Percentiles rank a stretch among this genome's conserved stretches.
These are phyloP conservation scores for Actinernus sp. DNA, from an alignment of 92 coral and sea anemone species.

Conservation along the genomic window DNA sequence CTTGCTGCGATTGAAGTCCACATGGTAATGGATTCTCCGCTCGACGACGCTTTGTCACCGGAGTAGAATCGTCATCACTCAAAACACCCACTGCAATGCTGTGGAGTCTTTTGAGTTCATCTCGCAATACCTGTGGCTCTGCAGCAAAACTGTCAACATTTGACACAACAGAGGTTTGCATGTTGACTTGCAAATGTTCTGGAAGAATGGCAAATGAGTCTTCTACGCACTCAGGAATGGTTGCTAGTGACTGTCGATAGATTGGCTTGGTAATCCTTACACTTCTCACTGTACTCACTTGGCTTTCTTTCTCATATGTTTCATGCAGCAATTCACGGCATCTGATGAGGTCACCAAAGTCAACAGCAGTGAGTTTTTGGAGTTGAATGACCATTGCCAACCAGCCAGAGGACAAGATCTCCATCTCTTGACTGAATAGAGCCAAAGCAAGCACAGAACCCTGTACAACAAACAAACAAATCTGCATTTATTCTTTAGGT, in stretches of 20 bases:
- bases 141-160: slow-evolving; percentile 22
- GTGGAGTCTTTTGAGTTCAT: slow-evolving; percentile 73
- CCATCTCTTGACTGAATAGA: slow-evolving; percentile 88
- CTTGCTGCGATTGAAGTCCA: slow-evolving; percentile 52
- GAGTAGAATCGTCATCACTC: slow-evolving; percentile 57
- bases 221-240: slow-evolving; percentile 70
- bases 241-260: slow-evolving; percentile 57
- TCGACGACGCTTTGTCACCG: slow-evolving; percentile 53
- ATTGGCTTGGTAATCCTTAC: slow-evolving; percentile 14
- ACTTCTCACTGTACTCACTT: slow-evolving; percentile 12
- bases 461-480: slow-evolving; percentile 57
- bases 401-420: slow-evolving; percentile 73
- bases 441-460: slow-evolving; percentile 96
- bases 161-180: slow-evolving; percentile 28
- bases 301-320: slow-evolving; percentile 13
- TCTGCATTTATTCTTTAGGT: too few species aligned
- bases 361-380: slow-evolving; percentile 64
- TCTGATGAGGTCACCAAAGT: slow-evolving; percentile 66
- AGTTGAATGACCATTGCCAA: slow-evolving; percentile 54
- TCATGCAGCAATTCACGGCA: slow-evolving; percentile 65
- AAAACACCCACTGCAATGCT: slow-evolving; percentile 58
- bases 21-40: slow-evolving; percentile 59
- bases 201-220: slow-evolving; percentile 44
- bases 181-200: slow-evolving; percentile 63
- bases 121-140: slow-evolving; percentile 50